Percentiles rank a stretch among this genome's conserved stretches.
phyloP scores from a whole-genome alignment of 2,888 invertebrate species.

The Taenaris catops region DNA sequence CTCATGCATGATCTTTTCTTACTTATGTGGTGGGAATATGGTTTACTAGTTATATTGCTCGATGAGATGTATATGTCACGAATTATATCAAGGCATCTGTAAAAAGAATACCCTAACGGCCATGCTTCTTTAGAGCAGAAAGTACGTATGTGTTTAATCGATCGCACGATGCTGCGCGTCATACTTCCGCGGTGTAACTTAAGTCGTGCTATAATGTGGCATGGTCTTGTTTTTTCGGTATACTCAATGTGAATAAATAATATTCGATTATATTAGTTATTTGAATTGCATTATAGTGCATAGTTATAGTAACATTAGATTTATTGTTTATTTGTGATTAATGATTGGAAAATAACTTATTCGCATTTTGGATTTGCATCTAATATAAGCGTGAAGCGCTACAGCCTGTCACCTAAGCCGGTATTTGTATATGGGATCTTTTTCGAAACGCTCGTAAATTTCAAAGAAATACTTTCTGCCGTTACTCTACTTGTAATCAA shows the following conservation, averaged over 20 bases:
- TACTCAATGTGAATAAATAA: conserved; percentile 44
- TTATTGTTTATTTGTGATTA: conserved; percentile 38
- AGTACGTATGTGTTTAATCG: conserved; percentile 33
- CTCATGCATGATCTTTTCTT: no score
- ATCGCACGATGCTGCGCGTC: conserved; percentile 35
- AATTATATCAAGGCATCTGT: conserved; percentile 52
- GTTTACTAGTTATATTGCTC: conserved; percentile 61
- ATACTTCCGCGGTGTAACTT: conserved; percentile 26
- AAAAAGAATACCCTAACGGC: conserved; percentile 42
- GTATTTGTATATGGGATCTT: conserved; percentile 7
- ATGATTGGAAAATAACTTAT: conserved; percentile 35
- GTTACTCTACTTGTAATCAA: no score
- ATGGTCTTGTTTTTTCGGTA: conserved; percentile 44
- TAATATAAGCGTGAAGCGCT: conserved; percentile 20
- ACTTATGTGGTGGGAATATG: conserved; percentile 67
- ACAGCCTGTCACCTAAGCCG: not conserved
- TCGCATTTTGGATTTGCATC: conserved; percentile 27
- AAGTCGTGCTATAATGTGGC: conserved; percentile 48
- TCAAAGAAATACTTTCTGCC: no score
- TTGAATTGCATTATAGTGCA: conserved; percentile 49
- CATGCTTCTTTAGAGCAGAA: conserved; percentile 57
- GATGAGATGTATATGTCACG: conserved; percentile 49
- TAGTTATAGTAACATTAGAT: conserved; percentile 44
- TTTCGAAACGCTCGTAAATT: conserved; percentile 1
- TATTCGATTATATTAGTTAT: conserved; percentile 38